Base-by-base conservation (phyloP, 1,140 invertebrate genomes). In the Rhagoletis pomonella region DNA sequence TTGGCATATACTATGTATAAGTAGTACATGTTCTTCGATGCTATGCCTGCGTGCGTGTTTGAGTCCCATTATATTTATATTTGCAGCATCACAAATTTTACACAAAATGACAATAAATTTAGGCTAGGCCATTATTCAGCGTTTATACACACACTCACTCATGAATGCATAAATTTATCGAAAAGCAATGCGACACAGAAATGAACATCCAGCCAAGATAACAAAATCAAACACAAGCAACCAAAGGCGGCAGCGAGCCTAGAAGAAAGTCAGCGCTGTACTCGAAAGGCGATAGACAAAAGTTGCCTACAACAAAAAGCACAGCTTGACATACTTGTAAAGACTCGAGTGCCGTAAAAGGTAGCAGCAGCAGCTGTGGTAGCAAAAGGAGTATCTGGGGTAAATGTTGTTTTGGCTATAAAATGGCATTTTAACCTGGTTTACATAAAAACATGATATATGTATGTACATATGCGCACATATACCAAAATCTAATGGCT, bases 381-480 rank as follows among this genome's bases (percentile, higher is more conserved):
- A 69, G 65, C 3, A 12, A 14, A 42, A 10, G 10, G 9, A 69
- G 29, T 69, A 9, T 9, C 19, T 29, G 14, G 44, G 5, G 73
- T 10, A 81, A 55, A 81, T 55, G n/a, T 81, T 81, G 73, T 81
- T 81, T 81, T 81, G 73, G 47, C 73, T 81, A 81, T 55, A 55
- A 81, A 81, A 81, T 81, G 73, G 55, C 73, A 58, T 81, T 81
- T 81, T 81, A 81, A 81, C 73, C 73, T 81, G 73, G 73, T 81
- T 81, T 81, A 81, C 73, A 81, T 81, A 81, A 81, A 81, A n/a
- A 67, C n/a, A 19, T 81, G 44, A 50, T 55, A 9, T n/a, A 81
- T 50, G 44, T 6, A 14, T 39, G 7, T n/a, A 10, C 62, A 67
- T 44, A 67, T 19, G 44, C n/a, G 17, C 62, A 65, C 44, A 67